A percentile compares a stretch with the other conserved stretches of the same genome.
Conservation (phyloP, 2,888 invertebrate species). For the Caenorhabditis afra region DNA sequence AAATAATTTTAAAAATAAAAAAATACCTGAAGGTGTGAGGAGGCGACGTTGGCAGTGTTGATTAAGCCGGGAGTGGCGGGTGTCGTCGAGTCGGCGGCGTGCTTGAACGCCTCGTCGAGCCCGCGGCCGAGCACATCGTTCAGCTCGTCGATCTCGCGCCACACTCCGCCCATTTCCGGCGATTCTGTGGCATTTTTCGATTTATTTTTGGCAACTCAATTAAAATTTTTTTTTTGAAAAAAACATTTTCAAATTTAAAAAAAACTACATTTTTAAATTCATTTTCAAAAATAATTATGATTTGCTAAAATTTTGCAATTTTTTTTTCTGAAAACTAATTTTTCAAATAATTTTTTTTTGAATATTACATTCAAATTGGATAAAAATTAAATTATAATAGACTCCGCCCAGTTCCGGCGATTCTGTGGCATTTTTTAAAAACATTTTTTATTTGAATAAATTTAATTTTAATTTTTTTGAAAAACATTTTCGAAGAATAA, state of each 20-base stretch:
- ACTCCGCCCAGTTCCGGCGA: slow-evolving; percentile 19
- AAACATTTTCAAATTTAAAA: background rate
- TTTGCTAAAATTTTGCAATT: background rate
- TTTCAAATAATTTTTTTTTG: too few species aligned
- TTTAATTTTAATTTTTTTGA: background rate
- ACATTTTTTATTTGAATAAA: background rate
- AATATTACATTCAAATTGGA: too few species aligned
- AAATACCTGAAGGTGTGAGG: background rate
- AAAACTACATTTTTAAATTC: background rate
- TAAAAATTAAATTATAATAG: too few species aligned
- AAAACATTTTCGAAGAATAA: background rate
- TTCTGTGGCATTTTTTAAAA: slow-evolving; percentile 7
- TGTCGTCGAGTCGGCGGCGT: slow-evolving; percentile 40
- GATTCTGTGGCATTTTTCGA: slow-evolving; percentile 16
- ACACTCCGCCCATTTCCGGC: slow-evolving; percentile 19
- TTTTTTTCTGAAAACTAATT: background rate
- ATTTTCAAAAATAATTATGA: too few species aligned
- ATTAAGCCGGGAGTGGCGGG: slow-evolving; percentile 28
- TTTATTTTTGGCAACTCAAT: too few species aligned
- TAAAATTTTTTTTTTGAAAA: background rate
- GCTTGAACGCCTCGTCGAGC: slow-evolving; percentile 44
- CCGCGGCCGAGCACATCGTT: slow-evolving; percentile 51
- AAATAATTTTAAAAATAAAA: too few species aligned
- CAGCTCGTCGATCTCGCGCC: slow-evolving; percentile 52
- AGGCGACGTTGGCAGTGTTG: background rate